These are phyloP conservation scores for Zoanthus sansibaricus DNA, from an alignment of 92 coral and sea anemone species.

Conservation along the genomic window DNA sequence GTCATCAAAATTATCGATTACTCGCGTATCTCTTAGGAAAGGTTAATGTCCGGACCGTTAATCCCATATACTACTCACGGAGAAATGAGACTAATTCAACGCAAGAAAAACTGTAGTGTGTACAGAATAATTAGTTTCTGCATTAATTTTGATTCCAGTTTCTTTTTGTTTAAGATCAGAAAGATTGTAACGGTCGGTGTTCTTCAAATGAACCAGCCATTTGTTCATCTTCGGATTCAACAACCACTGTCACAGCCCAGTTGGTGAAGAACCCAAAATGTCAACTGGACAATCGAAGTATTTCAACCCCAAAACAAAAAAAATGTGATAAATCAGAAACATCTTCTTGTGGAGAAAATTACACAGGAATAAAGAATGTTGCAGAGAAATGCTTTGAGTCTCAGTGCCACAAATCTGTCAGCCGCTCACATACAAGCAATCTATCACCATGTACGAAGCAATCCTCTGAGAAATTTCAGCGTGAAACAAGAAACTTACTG, in stretches of 20 bases:
- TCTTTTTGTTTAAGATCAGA: background rate
- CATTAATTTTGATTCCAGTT: background rate
- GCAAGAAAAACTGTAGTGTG: no score
- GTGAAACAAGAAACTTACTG: conserved; percentile 36
- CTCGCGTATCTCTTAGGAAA: no score
- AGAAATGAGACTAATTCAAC: no score
- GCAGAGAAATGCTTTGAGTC: background rate
- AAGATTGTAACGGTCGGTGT: background rate
- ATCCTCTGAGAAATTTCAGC: conserved; percentile 24
- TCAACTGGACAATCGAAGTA: background rate
- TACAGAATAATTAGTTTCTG: no score
- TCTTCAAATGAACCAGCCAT: background rate
- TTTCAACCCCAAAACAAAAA: background rate
- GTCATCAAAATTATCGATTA: no score
- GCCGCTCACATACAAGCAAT: background rate
- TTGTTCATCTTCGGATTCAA: background rate
- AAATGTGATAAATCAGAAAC: background rate
- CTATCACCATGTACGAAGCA: conserved; percentile 20
- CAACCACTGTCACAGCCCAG: background rate
- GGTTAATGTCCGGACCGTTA: no score
- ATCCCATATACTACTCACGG: no score
- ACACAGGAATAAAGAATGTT: background rate
- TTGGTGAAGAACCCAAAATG: background rate
- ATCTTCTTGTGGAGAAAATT: background rate
- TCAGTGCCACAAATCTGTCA: background rate